These are phyloP conservation scores for Sparidentex hasta DNA, from an alignment of 2,797 vertebrate species.

Conservation along the genomic window DNA sequence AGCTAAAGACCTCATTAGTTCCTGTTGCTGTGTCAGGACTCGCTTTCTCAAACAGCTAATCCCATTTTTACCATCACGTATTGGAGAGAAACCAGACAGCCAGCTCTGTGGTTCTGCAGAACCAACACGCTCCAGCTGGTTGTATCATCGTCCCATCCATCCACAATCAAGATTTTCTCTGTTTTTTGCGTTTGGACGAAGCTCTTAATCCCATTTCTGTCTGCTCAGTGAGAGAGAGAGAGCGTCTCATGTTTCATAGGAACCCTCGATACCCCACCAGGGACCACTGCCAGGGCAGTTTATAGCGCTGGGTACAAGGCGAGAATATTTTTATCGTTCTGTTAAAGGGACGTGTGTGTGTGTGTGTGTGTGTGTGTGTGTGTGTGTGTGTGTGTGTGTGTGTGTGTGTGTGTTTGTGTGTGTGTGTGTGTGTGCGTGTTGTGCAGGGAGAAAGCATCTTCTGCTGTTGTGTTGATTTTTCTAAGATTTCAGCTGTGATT, in stretches of 20 bases:
- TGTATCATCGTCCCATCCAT: neutral
- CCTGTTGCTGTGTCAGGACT: neutral
- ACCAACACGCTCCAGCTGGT: neutral
- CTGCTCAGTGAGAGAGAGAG: constrained; percentile 22
- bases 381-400: too few relatives aligned
- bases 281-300: constrained; percentile 44
- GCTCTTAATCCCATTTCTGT: constrained; percentile 56
- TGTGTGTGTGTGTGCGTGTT: constrained; percentile 9
- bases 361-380: too few relatives aligned
- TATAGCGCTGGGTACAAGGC: constrained; percentile 38
- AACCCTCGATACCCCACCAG: constrained; percentile 23
- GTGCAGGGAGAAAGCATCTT: neutral
- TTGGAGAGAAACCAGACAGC: neutral
- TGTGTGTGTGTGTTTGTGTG: too few relatives aligned
- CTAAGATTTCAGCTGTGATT: too few relatives aligned
- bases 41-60: neutral
- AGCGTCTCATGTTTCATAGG: constrained; percentile 46
- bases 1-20: neutral
- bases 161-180: constrained; percentile 1
- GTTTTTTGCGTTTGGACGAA: constrained; percentile 21
- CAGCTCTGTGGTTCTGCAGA: neutral
- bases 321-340: constrained; percentile 44
- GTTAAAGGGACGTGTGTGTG: constrained; percentile 2
- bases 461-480: neutral
- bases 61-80: neutral